These are phyloP conservation scores for Lethrus apterus DNA, from an alignment of 1,140 invertebrate species.

Conservation along the genomic window DNA sequence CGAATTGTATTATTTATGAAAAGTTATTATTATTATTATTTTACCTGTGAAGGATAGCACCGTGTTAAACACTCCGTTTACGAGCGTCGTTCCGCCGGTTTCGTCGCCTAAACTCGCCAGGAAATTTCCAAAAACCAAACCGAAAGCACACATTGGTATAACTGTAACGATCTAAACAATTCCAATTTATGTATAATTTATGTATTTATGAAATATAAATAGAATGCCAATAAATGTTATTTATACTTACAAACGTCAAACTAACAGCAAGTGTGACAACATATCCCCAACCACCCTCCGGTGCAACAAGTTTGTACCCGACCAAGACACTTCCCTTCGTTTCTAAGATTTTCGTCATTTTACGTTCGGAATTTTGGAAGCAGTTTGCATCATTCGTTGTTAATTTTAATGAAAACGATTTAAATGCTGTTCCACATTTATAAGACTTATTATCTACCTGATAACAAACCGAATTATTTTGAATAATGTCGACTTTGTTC, in stretches of 20 bases:
- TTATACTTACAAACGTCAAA: constrained; percentile 13
- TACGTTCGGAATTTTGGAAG: too few species aligned
- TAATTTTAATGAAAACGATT: too few species aligned
- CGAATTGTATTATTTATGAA: neutral
- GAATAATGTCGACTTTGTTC: too few species aligned
- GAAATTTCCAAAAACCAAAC: constrained; percentile 56
- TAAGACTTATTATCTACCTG: too few species aligned
- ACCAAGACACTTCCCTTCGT: too few species aligned
- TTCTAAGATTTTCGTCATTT: too few species aligned
- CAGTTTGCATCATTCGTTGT: too few species aligned
- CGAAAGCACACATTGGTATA: constrained; percentile 53
- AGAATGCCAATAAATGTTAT: neutral
- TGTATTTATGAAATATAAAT: neutral
- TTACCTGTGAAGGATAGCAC: constrained; percentile 50
- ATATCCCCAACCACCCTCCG: constrained; percentile 24
- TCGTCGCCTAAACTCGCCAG: constrained; percentile 51
- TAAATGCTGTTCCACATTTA: too few species aligned
- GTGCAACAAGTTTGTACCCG: constrained; percentile 16
- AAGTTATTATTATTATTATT: constrained; percentile 1
- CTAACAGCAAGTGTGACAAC: constrained; percentile 16
- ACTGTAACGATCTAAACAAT: constrained; percentile 46
- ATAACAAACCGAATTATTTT: too few species aligned
- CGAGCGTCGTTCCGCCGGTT: constrained; percentile 50
- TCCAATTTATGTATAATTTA: constrained; percentile 22
- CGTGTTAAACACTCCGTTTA: constrained; percentile 53